These are phyloP conservation scores for Platyura marginata DNA, from an alignment of 1,140 invertebrate species.

Conservation along the genomic window DNA sequence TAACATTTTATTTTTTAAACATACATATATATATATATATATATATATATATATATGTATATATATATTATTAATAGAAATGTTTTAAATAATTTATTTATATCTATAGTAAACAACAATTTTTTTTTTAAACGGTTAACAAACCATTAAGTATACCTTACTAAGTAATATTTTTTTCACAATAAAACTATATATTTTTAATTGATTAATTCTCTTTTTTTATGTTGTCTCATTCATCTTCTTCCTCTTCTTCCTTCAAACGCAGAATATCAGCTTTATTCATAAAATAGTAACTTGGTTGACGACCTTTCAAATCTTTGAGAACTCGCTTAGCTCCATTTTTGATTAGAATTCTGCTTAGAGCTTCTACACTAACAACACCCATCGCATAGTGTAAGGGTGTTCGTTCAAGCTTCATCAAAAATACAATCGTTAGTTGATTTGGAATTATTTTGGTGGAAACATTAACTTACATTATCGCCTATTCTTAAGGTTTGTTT, in stretches of 20 bases:
- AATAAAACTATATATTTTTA: too few relatives aligned
- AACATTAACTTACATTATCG: slow-evolving; percentile 59
- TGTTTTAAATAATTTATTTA: too few relatives aligned
- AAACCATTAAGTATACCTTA: too few relatives aligned
- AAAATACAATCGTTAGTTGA: background rate
- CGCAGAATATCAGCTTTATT: slow-evolving; percentile 70
- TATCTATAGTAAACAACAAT: too few relatives aligned
- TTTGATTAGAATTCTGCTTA: slow-evolving; percentile 60
- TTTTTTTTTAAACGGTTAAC: too few relatives aligned
- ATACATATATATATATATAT: too few relatives aligned
- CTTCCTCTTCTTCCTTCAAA: slow-evolving; percentile 18
- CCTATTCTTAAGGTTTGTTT: slow-evolving; percentile 52
- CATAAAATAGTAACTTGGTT: slow-evolving; percentile 83
- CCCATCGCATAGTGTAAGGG: slow-evolving; percentile 82
- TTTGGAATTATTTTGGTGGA: too few relatives aligned
- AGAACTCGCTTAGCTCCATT: slow-evolving; percentile 60
- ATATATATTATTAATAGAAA: too few relatives aligned
- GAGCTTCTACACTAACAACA: slow-evolving; percentile 57
- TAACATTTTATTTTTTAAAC: too few relatives aligned
- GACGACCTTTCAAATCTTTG: slow-evolving; percentile 73
- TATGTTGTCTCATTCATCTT: background rate
- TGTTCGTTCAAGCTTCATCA: slow-evolving; percentile 56
- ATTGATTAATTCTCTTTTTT: background rate
- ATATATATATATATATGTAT: too few relatives aligned
- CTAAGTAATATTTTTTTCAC: too few relatives aligned